These are phyloP conservation scores for Drosophila triauraria DNA, from an alignment of 1,140 invertebrate genomes.

Conservation along the genomic window DNA sequence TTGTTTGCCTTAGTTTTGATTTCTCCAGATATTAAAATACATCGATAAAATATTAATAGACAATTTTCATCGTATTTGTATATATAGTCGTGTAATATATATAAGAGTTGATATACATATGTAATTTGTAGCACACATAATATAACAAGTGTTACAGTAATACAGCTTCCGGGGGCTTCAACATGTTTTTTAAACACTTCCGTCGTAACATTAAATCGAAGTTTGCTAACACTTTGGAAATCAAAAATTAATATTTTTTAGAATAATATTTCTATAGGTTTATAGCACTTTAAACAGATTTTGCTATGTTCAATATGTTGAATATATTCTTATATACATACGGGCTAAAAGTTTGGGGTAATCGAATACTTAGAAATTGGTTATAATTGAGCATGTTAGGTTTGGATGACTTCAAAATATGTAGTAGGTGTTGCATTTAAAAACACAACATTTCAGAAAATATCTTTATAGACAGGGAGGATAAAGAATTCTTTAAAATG, in stretches of 20 bases:
- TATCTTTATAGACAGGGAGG: background rate
- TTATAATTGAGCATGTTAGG: conserved; percentile 54
- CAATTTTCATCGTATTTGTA: conserved; percentile 51
- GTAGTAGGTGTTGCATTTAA: background rate
- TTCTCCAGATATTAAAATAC: conserved; percentile 56
- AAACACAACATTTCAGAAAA: background rate
- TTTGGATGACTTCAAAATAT: conserved; percentile 17
- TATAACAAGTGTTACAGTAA: conserved; percentile 80
- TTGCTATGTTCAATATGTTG: conserved; percentile 58
- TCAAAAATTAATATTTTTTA: conserved; percentile 25
- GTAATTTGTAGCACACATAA: conserved; percentile 72
- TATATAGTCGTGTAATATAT: conserved; percentile 61
- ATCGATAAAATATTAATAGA: conserved; percentile 68
- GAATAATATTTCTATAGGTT: conserved; percentile 38
- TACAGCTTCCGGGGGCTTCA: conserved; percentile 72
- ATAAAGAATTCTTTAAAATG: conserved; percentile 1
- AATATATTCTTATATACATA: conserved; percentile 64
- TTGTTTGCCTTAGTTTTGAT: conserved; percentile 23
- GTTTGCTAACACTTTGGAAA: conserved; percentile 57
- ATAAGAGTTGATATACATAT: conserved; percentile 57
- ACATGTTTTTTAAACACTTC: conserved; percentile 76
- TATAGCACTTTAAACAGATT: conserved; percentile 59
- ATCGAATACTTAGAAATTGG: conserved; percentile 27
- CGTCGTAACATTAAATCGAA: conserved; percentile 62
- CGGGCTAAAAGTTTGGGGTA: conserved; percentile 21